Percentiles rank a stretch among this genome's conserved stretches.
phyloP scores from a whole-genome alignment of 2,797 vertebrate genomes.

The Sebastolobus altivelis region DNA sequence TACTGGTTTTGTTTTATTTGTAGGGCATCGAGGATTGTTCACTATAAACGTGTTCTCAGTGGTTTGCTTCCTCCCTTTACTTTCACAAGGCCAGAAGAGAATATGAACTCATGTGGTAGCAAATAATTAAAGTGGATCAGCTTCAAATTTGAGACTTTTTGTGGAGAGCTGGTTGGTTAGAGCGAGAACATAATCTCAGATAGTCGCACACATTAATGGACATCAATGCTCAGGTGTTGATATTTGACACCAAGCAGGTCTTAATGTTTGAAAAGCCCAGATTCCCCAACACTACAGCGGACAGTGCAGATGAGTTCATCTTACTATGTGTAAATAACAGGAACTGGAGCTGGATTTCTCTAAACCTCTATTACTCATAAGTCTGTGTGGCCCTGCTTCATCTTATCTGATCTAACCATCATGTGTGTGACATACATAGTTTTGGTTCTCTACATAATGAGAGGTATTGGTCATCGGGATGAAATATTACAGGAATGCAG shows the following conservation, averaged over 20 bases:
- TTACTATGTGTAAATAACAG: background rate
- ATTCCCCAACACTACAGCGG: background rate
- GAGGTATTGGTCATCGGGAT: background rate
- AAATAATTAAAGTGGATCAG: slow-evolving; percentile 2
- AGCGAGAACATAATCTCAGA: background rate
- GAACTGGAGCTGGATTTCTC: background rate
- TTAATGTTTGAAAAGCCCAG: background rate
- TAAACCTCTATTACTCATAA: too few species aligned
- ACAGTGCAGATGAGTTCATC: background rate
- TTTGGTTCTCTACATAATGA: too few species aligned
- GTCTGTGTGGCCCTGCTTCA: background rate
- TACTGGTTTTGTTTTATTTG: background rate
- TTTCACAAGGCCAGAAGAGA: background rate
- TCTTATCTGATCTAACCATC: background rate
- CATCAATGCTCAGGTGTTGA: slow-evolving; percentile 9
- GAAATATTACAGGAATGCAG: slow-evolving; percentile 36
- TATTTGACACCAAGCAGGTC: slow-evolving; percentile 8
- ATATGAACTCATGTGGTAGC: background rate
- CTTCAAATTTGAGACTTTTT: slow-evolving; percentile 5
- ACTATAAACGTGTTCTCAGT: background rate
- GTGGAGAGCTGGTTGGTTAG: background rate
- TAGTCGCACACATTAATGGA: background rate
- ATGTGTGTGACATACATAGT: background rate
- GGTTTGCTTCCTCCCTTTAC: background rate
- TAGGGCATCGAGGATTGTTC: background rate